A percentile compares a stretch with the other conserved stretches of the same genome.
Evolutionary conservation across 2,888 invertebrate genomes (phyloP).

Genomic region (Hyles lineata): DNA sequence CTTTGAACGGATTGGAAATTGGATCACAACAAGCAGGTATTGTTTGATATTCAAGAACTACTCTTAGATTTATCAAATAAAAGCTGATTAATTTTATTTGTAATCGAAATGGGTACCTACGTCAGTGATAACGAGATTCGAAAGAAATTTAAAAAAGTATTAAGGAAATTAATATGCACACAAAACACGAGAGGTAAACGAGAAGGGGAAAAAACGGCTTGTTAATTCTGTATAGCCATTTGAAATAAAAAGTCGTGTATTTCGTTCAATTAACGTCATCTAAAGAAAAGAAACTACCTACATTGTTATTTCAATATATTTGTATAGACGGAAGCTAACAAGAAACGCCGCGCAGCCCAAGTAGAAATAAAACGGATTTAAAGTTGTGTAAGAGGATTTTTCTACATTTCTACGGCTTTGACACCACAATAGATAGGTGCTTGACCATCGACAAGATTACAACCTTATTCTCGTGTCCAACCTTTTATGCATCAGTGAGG

Average conservation of each 20-base stretch:
- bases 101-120: not conserved
- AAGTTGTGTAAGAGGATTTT: slow-evolving; percentile 18
- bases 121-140: not conserved
- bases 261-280: not conserved
- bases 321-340: slow-evolving; percentile 6
- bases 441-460: slow-evolving; percentile 23
- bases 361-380: slow-evolving; percentile 22
- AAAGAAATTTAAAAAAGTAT: not conserved
- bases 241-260: not conserved
- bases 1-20: slow-evolving; percentile 3
- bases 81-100: not conserved
- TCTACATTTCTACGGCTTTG: slow-evolving; percentile 12
- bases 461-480: not conserved
- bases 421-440: not conserved
- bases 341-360: not conserved
- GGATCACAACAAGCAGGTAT: not conserved
- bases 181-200: not conserved
- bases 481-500: too few species aligned
- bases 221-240: not conserved
- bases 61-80: not conserved
- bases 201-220: not conserved
- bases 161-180: not conserved
- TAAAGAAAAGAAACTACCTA: not conserved
- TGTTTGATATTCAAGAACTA: not conserved
- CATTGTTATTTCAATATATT: not conserved